Base-by-base conservation (phyloP, 1,140 invertebrate species). In the Xylocopa sonorina region DNA sequence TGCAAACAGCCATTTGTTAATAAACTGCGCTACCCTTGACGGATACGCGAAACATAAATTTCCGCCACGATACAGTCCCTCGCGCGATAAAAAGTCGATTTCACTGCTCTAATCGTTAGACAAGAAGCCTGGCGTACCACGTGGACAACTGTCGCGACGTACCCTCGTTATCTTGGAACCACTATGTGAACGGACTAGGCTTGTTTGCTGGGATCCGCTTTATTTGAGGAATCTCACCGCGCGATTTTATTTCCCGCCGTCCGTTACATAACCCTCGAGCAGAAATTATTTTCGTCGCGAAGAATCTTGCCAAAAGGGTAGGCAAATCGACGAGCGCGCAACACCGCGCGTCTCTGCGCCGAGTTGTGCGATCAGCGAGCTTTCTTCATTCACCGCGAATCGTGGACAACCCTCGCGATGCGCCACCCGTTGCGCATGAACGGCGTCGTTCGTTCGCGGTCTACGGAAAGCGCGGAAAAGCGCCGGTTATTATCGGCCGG, bases 271-370 rank as follows among this genome's bases (percentile, higher is more conserved):
- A 69, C 34, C 5, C 50, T 38, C 43, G 5, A 27, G 46, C n/a
- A 43, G 18, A 71, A 62, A 60, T 78, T 71, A 78, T 78, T 48
- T 48, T 51, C 67, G 55, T 29, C 32, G 5, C 66, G 43, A 71
- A 71, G 67, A 60, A 71, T 78, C 53, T 78, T 71, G 75, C 75
- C 67, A 78, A 71, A 71, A 51, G 27, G 27, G 75, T 46, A 24
- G 34, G 18, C 53, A 51, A 64, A 55, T 0, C 16, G 0, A 6
- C 43, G 27, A 5, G 27, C 32, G n/a, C 16, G 3, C 7, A 24
- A 38, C 5, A 34, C 16, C 29, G 12, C 27, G 14, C n/a, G n/a
- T n/a, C n/a, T n/a, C n/a, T n/a, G n/a, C n/a, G n/a, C n/a, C n/a
- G n/a, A n/a, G n/a, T n/a, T n/a, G n/a, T n/a, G n/a, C n/a, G n/a